Evolutionary conservation across 2,888 invertebrate genomes (phyloP).

Genomic region (Mimas tiliae): DNA sequence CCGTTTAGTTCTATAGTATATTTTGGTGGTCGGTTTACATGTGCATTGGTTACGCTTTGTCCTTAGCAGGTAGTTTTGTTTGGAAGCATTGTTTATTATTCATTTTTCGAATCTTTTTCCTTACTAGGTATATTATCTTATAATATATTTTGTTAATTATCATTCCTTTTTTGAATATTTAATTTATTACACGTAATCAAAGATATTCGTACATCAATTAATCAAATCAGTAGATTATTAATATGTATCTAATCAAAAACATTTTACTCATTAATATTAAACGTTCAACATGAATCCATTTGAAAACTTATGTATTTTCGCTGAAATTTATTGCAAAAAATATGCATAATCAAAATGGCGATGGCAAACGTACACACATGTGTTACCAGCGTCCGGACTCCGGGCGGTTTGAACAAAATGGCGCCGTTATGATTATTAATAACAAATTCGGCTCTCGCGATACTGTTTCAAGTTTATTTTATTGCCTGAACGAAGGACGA

Average conservation of each 20-base stretch:
- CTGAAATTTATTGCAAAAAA: conserved; percentile 30
- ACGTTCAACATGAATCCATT: conserved; percentile 1
- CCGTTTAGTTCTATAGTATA: not conserved
- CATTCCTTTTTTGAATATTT: not conserved
- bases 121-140: not conserved
- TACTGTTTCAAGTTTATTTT: conserved; percentile 73
- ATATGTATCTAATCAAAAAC: not conserved
- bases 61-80: conserved; percentile 27
- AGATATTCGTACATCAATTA: not conserved
- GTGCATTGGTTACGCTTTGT: not conserved
- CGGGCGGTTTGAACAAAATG: conserved; percentile 67
- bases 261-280: not conserved
- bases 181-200: not conserved
- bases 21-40: conserved; percentile 1
- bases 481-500: conserved; percentile 65
- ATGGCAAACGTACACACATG: conserved; percentile 47
- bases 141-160: not conserved
- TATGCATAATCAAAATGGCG: conserved; percentile 37
- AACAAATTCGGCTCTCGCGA: conserved; percentile 71
- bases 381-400: conserved; percentile 47
- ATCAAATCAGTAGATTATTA: not conserved
- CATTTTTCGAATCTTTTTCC: not conserved
- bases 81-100: not conserved
- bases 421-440: conserved; percentile 82
- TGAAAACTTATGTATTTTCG: not conserved